phyloP scores from a whole-genome alignment of 2,113 vertebrate genomes.

The Mesocricetus auratus region DNA sequence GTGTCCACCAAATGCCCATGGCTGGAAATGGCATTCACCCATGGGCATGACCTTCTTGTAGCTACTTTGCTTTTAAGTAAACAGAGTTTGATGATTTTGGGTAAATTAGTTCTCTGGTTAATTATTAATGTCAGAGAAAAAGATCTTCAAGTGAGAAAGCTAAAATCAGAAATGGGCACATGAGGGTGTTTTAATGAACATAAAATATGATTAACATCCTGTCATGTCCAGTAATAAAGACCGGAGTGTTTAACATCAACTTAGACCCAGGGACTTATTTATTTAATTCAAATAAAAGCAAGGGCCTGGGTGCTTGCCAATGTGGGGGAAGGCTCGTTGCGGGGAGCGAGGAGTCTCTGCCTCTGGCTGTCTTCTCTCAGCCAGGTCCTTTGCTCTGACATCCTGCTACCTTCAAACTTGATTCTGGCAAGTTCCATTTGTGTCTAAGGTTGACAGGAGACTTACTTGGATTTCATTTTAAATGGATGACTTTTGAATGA shows the following conservation, averaged over 20 bases:
- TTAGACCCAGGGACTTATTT: background rate
- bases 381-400: background rate
- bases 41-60: background rate
- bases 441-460: background rate
- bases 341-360: background rate
- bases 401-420: background rate
- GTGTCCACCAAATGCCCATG: constrained; percentile 79
- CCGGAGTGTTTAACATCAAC: background rate
- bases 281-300: constrained; percentile 11
- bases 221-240: constrained; percentile 23
- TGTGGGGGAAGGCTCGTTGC: background rate
- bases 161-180: background rate
- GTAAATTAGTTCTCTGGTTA: constrained; percentile 79
- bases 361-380: background rate
- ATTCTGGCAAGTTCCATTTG: background rate
- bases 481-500: background rate
- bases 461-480: background rate
- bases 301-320: background rate
- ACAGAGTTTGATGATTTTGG: constrained; percentile 38
- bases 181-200: background rate
- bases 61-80: constrained; percentile 43
- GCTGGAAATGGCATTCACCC: constrained; percentile 32
- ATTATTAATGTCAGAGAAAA: constrained; percentile 84
- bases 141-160: constrained; percentile 31
- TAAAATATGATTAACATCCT: background rate